Percentiles rank a stretch among this genome's conserved stretches.
Evolutionary conservation across 1,140 invertebrate genomes (phyloP).

Genomic region (Brachionus koreanus): DNA sequence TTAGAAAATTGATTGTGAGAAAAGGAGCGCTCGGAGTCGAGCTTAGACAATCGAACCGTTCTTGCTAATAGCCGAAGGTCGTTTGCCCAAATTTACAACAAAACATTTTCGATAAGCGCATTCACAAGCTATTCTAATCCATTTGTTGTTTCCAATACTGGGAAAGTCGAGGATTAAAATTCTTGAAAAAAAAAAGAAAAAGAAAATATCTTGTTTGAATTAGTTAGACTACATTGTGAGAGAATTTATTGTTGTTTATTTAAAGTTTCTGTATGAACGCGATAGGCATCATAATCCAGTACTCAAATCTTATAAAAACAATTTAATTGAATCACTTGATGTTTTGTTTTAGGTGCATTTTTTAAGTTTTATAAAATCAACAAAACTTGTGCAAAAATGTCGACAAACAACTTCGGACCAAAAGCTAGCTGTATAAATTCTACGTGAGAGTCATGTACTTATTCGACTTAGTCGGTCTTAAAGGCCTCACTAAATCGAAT

Average conservation of each 20-base stretch:
- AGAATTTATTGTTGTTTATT: neutral
- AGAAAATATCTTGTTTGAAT: neutral
- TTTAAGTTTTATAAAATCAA: conserved; percentile 17
- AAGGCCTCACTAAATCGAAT: neutral
- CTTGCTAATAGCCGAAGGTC: neutral
- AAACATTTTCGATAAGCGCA: neutral
- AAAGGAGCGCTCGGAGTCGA: no score
- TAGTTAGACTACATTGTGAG: neutral
- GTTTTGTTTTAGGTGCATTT: conserved; percentile 13
- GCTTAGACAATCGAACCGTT: no score
- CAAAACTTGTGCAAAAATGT: neutral
- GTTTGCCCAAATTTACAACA: neutral
- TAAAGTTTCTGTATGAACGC: neutral
- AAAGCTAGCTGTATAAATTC: neutral
- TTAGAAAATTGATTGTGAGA: no score
- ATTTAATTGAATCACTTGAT: neutral
- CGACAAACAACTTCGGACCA: neutral
- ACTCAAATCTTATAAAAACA: conserved; percentile 17
- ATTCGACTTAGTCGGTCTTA: neutral
- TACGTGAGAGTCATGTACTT: conserved; percentile 31
- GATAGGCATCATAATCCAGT: conserved; percentile 7
- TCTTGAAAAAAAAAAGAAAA: neutral
- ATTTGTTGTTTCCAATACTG: conserved; percentile 11
- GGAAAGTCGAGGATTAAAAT: conserved; percentile 28
- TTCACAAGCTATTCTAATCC: neutral